phyloP scores from a whole-genome alignment of 1,140 invertebrate species.

The Batillaria attramentaria region DNA sequence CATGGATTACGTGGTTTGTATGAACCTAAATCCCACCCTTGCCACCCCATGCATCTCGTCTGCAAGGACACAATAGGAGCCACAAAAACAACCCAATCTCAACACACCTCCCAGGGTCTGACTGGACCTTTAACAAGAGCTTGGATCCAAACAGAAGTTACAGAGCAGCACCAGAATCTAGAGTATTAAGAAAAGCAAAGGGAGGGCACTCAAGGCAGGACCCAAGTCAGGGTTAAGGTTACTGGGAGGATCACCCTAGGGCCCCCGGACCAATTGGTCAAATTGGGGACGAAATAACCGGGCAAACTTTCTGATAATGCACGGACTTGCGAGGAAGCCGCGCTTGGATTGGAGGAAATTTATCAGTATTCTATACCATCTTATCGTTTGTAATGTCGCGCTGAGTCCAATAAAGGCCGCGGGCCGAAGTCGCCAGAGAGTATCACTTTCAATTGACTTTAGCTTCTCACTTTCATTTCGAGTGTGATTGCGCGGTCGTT shows the following conservation, averaged over 20 bases:
- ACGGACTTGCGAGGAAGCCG: neutral
- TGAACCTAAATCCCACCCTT: too few relatives aligned
- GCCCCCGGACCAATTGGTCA: constrained; percentile 19
- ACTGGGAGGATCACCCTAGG: neutral
- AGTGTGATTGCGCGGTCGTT: neutral
- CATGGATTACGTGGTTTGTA: too few relatives aligned
- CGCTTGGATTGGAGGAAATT: constrained; percentile 4
- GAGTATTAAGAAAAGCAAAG: neutral
- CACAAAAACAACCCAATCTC: too few relatives aligned
- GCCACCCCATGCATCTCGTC: too few relatives aligned
- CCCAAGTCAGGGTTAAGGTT: neutral
- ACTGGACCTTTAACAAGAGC: too few relatives aligned
- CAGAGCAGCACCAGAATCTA: too few relatives aligned
- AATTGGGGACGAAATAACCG: constrained; percentile 16
- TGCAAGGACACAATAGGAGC: too few relatives aligned
- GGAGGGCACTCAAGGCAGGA: neutral
- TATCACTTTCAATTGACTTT: constrained; percentile 26
- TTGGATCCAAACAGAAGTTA: too few relatives aligned
- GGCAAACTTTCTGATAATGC: neutral
- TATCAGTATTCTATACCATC: constrained; percentile 28
- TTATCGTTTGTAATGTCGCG: constrained; percentile 26
- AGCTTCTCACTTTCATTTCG: constrained; percentile 15
- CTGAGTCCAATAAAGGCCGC: neutral
- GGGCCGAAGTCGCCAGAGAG: neutral
- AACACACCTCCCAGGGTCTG: too few relatives aligned